Evolutionary conservation across 2,888 invertebrate genomes (phyloP).

Genomic region (Cataglyphis cursor): DNA sequence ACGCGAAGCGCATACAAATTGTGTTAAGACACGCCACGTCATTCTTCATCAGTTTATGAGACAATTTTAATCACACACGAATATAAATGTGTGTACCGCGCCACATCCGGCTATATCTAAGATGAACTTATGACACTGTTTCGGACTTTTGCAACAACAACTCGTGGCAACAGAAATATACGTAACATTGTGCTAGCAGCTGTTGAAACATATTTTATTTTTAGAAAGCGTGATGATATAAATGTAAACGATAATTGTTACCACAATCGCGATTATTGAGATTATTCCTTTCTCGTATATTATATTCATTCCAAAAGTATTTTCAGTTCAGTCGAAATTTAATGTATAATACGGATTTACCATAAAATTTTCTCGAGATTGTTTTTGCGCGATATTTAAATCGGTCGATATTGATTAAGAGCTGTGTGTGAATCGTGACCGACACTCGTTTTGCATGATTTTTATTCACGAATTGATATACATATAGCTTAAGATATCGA

Average conservation of each 20-base stretch:
- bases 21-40: background rate
- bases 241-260: background rate
- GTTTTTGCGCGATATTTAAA: constrained; percentile 3
- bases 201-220: background rate
- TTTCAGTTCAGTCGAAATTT: background rate
- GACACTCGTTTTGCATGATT: background rate
- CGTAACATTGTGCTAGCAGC: background rate
- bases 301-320: background rate
- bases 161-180: background rate
- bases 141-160: constrained; percentile 15
- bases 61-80: constrained; percentile 7
- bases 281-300: background rate
- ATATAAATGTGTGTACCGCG: constrained; percentile 4
- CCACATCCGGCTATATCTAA: background rate
- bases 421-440: background rate
- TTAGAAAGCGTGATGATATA: background rate
- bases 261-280: background rate
- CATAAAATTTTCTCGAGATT: background rate
- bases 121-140: constrained; percentile 23
- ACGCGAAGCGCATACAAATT: constrained; percentile 13
- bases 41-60: constrained; percentile 10
- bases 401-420: background rate
- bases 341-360: background rate
- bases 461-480: background rate
- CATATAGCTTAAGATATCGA: background rate